Evolutionary conservation across 2,113 vertebrate species (phyloP).

Genomic region (Dissostichus mawsoni): DNA sequence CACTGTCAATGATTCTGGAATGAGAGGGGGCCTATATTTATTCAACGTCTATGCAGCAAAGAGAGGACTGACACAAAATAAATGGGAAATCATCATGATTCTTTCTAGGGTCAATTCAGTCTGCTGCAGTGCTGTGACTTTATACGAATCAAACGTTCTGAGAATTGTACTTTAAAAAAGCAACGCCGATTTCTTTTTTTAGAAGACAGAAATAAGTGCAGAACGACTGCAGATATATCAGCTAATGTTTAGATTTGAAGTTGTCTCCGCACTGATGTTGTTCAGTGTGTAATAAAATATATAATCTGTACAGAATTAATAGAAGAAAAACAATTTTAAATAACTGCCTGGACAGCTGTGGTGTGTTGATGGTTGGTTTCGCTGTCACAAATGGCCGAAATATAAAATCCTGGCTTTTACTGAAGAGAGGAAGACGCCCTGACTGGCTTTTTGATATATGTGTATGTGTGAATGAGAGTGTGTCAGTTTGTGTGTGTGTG

Average conservation of each 20-base stretch:
- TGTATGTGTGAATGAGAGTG: constrained; percentile 3
- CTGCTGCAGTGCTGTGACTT: constrained; percentile 52
- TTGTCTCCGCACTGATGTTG: constrained; percentile 66
- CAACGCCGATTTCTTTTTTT: constrained; percentile 11
- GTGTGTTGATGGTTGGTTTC: constrained; percentile 58
- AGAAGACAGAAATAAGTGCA: constrained; percentile 28
- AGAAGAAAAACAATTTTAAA: constrained; percentile 80
- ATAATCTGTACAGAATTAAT: constrained; percentile 85
- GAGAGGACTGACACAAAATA: background rate
- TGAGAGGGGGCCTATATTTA: constrained; percentile 25
- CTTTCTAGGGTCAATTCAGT: constrained; percentile 12
- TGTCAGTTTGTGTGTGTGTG: constrained; percentile 7
- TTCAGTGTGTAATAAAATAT: constrained; percentile 81
- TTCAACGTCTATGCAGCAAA: constrained; percentile 48
- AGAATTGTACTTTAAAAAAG: background rate
- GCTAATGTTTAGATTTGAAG: constrained; percentile 44
- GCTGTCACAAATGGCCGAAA: constrained; percentile 46
- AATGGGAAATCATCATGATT: background rate
- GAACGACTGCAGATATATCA: constrained; percentile 5
- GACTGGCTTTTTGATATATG: constrained; percentile 50
- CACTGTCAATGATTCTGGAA: constrained; percentile 7
- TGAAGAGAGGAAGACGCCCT: constrained; percentile 24
- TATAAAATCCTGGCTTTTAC: constrained; percentile 53
- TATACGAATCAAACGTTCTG: constrained; percentile 23
- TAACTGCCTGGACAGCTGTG: constrained; percentile 65